Evolutionary conservation across 2,113 vertebrate genomes (phyloP).

Genomic region (Microtus montanus): DNA sequence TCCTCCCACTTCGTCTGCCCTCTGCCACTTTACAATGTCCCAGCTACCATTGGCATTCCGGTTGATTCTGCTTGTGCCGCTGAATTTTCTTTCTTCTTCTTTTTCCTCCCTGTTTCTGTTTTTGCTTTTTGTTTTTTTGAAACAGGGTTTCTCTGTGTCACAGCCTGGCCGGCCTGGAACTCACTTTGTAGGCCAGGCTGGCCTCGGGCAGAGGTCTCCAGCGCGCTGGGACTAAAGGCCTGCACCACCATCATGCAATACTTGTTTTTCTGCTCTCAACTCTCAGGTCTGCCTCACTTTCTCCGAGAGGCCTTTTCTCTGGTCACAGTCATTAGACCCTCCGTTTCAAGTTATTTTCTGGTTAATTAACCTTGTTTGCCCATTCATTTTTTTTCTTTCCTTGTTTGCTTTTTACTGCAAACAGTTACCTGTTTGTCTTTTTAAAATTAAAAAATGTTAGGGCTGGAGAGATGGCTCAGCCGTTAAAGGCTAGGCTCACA

Average conservation of each 20-base stretch:
- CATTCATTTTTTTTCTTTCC: neutral
- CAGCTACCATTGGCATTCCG: neutral
- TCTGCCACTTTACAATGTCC: neutral
- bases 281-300: neutral
- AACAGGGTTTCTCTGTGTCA: neutral
- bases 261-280: constrained; percentile 12
- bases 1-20: neutral
- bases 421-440: neutral
- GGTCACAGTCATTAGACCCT: neutral
- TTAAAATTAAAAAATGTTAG: neutral
- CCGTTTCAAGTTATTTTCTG: constrained; percentile 3
- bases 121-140: neutral
- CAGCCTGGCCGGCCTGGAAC: neutral
- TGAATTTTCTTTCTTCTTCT: neutral
- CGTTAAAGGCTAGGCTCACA: too few species aligned
- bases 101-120: too few species aligned
- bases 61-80: neutral
- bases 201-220: neutral
- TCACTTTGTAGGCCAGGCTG: neutral
- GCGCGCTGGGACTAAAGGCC: neutral
- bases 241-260: neutral
- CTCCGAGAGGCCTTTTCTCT: neutral
- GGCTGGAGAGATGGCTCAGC: too few species aligned
- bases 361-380: neutral
- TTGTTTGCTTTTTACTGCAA: neutral